Evolutionary conservation across 2,888 invertebrate species (phyloP).

Genomic region (Petrolisthes cinctipes): DNA sequence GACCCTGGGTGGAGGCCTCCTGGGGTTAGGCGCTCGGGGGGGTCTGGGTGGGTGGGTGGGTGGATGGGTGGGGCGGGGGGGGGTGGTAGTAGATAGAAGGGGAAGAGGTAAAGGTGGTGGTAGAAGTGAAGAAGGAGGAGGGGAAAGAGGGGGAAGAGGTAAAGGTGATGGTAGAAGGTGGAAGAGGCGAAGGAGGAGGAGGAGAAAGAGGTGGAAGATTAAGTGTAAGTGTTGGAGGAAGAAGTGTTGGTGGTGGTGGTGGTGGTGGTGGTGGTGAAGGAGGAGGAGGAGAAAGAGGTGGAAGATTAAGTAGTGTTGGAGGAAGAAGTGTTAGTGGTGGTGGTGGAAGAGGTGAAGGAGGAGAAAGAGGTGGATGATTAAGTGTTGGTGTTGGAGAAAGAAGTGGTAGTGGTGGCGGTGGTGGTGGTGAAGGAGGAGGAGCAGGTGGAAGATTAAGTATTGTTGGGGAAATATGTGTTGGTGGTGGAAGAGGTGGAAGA

Average conservation of each 20-base stretch:
- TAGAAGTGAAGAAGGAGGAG: neutral
- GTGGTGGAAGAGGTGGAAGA: too few species aligned
- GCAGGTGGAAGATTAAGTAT: too few species aligned
- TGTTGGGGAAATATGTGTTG: too few species aligned
- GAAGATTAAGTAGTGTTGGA: neutral
- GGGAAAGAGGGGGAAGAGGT: neutral
- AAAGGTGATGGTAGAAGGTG: neutral
- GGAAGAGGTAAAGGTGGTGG: neutral
- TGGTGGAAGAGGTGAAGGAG: too few species aligned
- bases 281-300: neutral
- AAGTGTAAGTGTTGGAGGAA: neutral
- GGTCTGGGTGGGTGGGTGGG: neutral
- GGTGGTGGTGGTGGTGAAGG: neutral
- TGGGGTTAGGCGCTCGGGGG: neutral
- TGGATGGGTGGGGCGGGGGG: neutral
- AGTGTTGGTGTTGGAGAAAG: too few species aligned
- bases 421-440: too few species aligned
- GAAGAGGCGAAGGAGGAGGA: neutral
- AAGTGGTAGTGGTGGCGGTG: too few species aligned
- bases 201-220: neutral
- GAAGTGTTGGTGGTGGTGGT: neutral
- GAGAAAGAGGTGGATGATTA: too few species aligned
- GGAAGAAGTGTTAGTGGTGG: neutral
- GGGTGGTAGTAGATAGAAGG: neutral
- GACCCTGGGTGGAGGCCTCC: constrained; percentile 2